Evolutionary conservation across 2,113 vertebrate genomes (phyloP).

Genomic region (Anarrhichthys ocellatus): DNA sequence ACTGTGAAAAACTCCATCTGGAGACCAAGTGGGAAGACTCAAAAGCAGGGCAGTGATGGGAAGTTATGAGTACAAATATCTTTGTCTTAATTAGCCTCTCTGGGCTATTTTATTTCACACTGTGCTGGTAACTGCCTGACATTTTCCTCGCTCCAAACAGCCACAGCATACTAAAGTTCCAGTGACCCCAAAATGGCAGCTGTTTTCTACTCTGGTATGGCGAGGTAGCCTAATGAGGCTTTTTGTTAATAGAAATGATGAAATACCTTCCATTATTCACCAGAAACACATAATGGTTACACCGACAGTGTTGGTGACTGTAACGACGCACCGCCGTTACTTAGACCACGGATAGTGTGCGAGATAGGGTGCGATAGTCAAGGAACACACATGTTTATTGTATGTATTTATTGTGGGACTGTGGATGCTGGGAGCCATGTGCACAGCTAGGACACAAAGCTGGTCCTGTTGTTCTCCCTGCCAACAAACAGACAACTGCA

Average conservation of each 20-base stretch:
- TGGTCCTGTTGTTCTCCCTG: no score
- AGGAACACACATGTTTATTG: no score
- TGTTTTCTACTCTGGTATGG: conserved; percentile 28
- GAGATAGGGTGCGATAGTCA: no score
- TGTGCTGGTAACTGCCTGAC: conserved; percentile 46
- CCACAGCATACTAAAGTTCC: conserved; percentile 23
- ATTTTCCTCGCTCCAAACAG: conserved; percentile 63
- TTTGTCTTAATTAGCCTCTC: conserved; percentile 74
- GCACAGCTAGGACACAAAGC: no score
- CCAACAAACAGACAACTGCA: no score
- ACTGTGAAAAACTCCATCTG: conserved; percentile 58
- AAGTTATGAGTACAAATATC: conserved; percentile 50
- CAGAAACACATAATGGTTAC: conserved; percentile 3
- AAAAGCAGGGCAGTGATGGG: conserved; percentile 22
- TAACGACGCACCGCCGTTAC: no score
- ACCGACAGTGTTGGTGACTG: neutral
- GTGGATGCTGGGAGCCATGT: no score
- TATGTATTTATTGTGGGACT: no score
- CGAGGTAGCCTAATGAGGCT: conserved; percentile 62
- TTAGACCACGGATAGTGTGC: no score
- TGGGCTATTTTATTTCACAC: conserved; percentile 44
- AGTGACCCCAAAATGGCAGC: conserved; percentile 60
- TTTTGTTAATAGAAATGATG: conserved; percentile 46
- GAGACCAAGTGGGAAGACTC: conserved; percentile 42
- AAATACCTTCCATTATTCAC: conserved; percentile 30